Conservation (phyloP, 2,888 invertebrate species). For the Bellardia bayeri region DNA sequence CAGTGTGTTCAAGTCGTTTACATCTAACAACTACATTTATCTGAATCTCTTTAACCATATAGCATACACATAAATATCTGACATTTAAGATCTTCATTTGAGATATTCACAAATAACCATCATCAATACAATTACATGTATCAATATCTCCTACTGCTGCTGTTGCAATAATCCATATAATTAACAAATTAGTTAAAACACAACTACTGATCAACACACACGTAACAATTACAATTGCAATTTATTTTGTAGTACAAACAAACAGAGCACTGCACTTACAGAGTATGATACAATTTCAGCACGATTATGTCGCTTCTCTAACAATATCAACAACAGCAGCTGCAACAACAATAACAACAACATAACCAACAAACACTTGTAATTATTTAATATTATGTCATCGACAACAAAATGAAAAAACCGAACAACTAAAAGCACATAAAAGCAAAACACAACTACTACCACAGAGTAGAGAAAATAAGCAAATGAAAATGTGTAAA, state of each 20-base stretch:
- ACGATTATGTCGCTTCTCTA: conserved; percentile 54
- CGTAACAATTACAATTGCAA: conserved; percentile 47
- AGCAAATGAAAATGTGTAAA: conserved; percentile 37
- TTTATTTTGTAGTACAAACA: conserved; percentile 32
- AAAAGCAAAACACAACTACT: conserved; percentile 16
- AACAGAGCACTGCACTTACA: neutral
- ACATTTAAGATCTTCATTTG: neutral
- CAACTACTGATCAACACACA: conserved; percentile 26
- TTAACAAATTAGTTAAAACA: conserved; percentile 59
- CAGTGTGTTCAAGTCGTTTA: too few relatives aligned
- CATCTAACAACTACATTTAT: too few relatives aligned
- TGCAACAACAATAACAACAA: neutral
- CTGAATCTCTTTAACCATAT: too few relatives aligned
- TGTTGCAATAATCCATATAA: conserved; percentile 46
- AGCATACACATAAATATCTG: neutral
- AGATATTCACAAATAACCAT: neutral
- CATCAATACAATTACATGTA: conserved; percentile 28
- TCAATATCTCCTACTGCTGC: neutral
- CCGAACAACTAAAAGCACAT: conserved; percentile 13
- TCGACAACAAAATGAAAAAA: conserved; percentile 51
- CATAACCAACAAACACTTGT: conserved; percentile 31
- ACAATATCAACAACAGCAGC: conserved; percentile 23
- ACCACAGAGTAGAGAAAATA: conserved; percentile 30
- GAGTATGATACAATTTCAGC: conserved; percentile 38
- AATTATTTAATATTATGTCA: conserved; percentile 60